phyloP scores from a whole-genome alignment of 2,888 invertebrate genomes.

The Altica lythri region DNA sequence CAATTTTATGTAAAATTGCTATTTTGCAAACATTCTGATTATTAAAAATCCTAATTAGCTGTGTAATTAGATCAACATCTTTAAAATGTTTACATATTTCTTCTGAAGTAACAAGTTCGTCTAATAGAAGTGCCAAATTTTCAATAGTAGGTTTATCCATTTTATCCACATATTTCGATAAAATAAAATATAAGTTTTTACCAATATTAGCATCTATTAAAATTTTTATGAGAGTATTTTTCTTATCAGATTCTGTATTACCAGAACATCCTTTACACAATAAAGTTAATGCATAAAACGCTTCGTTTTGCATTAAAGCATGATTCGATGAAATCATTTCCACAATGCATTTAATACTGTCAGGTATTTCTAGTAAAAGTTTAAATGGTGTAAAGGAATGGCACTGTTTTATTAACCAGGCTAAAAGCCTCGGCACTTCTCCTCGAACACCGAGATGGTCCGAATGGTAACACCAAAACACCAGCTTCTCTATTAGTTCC shows the following conservation, averaged over 20 bases:
- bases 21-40: slow-evolving; percentile 37
- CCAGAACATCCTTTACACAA: slow-evolving; percentile 56
- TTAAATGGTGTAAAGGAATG: slow-evolving; percentile 55
- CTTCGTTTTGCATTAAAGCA: slow-evolving; percentile 86
- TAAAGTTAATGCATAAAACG: slow-evolving; percentile 73
- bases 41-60: slow-evolving; percentile 39
- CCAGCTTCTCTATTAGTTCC: slow-evolving; percentile 68
- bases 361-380: slow-evolving; percentile 62
- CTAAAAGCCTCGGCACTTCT: slow-evolving; percentile 77
- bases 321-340: slow-evolving; percentile 84
- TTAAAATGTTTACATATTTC: slow-evolving; percentile 46
- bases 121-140: slow-evolving; percentile 50
- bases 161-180: slow-evolving; percentile 52
- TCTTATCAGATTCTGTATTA: slow-evolving; percentile 6
- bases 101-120: slow-evolving; percentile 43
- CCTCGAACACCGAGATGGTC: slow-evolving; percentile 85
- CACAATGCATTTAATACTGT: slow-evolving; percentile 75
- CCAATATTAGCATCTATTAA: slow-evolving; percentile 48
- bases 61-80: slow-evolving; percentile 30
- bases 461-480: slow-evolving; percentile 77
- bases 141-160: slow-evolving; percentile 50
- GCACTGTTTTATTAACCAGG: slow-evolving; percentile 78
- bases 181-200: slow-evolving; percentile 50
- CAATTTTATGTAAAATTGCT: slow-evolving; percentile 31
- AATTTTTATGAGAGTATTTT: slow-evolving; percentile 23